Percentiles rank a stretch among this genome's conserved stretches.
Conservation (phyloP, 2,113 vertebrate species). For the Catharus fuscescens region DNA sequence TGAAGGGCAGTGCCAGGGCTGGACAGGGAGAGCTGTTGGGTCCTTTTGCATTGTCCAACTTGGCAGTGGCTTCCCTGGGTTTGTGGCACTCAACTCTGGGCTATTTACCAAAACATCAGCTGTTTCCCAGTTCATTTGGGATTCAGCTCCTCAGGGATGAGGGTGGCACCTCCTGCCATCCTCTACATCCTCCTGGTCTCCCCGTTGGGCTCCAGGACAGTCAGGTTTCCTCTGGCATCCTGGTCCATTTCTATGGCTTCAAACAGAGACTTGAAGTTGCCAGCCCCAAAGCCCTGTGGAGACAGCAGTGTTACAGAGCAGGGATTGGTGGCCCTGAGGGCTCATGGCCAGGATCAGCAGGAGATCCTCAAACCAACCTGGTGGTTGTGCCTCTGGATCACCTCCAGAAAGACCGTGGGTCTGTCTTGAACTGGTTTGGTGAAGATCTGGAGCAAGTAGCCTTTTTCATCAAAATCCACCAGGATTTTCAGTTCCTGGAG, state of each 20-base stretch:
- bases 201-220: slow-evolving; percentile 78
- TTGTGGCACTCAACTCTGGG: background rate
- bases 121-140: background rate
- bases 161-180: fast-evolving
- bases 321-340: background rate
- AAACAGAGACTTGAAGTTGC: slow-evolving; percentile 97
- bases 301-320: fast-evolving
- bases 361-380: slow-evolving; percentile 78
- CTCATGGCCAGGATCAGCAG: fast-evolving
- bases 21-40: background rate
- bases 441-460: slow-evolving; percentile 97
- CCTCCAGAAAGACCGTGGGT: slow-evolving; percentile 94
- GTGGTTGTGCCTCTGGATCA: slow-evolving; percentile 95
- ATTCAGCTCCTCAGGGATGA: background rate
- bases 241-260: slow-evolving; percentile 94
- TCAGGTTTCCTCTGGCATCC: slow-evolving; percentile 89
- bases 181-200: slow-evolving; percentile 31
- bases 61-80: background rate
- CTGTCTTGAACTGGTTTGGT: slow-evolving; percentile 96
- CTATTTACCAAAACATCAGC: background rate
- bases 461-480: slow-evolving; percentile 93
- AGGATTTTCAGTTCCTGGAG: slow-evolving; percentile 90
- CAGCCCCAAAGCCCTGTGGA: slow-evolving; percentile 89
- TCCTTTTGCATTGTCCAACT: background rate
- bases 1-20: fast-evolving